Conservation (phyloP, 2,888 invertebrate species). For the Erebia aethiops region DNA sequence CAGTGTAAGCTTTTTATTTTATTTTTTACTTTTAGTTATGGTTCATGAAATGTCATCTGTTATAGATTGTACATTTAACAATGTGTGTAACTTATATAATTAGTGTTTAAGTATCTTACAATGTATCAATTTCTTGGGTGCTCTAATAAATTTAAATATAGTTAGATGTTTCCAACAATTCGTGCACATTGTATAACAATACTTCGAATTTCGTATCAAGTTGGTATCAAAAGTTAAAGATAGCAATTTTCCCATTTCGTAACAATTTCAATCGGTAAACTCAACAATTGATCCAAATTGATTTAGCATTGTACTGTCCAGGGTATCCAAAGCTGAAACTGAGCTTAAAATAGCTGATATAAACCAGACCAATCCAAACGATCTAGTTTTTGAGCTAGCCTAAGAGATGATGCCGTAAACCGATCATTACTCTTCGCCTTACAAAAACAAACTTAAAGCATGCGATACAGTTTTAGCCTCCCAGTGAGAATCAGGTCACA, state of each 20-base stretch:
- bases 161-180: too few species aligned
- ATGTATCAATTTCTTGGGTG: too few species aligned
- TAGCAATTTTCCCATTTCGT: constrained; percentile 8
- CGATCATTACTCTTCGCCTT: constrained; percentile 44
- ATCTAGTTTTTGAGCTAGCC: constrained; percentile 22
- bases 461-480: constrained; percentile 38
- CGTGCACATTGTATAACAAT: too few species aligned
- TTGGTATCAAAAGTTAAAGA: background rate
- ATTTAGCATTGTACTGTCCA: constrained; percentile 17
- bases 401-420: constrained; percentile 37
- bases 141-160: too few species aligned
- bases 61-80: too few species aligned
- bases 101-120: too few species aligned
- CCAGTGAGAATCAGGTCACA: constrained; percentile 56
- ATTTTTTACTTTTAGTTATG: too few species aligned
- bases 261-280: constrained; percentile 5
- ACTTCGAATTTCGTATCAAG: background rate
- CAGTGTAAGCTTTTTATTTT: too few species aligned
- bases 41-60: too few species aligned
- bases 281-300: constrained; percentile 4
- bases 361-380: constrained; percentile 19
- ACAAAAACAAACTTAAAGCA: constrained; percentile 44
- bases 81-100: too few species aligned
- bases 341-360: constrained; percentile 27
- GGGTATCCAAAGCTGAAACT: background rate